Evolutionary conservation across 2,888 invertebrate genomes (phyloP).

Genomic region (Drosophila dives): DNA sequence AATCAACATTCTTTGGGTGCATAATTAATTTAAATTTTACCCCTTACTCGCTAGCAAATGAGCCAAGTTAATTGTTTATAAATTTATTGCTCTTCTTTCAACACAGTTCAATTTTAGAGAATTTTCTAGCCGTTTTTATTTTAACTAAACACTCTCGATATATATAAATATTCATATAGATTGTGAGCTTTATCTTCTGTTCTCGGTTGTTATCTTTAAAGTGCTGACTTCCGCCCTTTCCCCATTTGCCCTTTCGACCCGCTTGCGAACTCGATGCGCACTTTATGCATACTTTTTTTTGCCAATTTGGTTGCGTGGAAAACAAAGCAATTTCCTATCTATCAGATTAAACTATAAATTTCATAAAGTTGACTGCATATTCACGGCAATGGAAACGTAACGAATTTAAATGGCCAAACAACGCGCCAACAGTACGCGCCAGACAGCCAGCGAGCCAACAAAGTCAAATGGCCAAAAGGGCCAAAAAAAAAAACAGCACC

Average conservation of each 20-base stretch:
- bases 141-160: neutral
- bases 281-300: conserved; percentile 39
- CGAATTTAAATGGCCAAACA: conserved; percentile 79
- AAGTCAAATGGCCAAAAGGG: conserved; percentile 37
- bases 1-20: neutral
- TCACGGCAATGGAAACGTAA: conserved; percentile 80
- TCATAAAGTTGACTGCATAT: conserved; percentile 79
- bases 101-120: neutral
- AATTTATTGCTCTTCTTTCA: neutral
- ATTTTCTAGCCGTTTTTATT: conserved; percentile 2
- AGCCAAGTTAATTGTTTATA: neutral
- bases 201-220: conserved; percentile 59
- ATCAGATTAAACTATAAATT: conserved; percentile 80
- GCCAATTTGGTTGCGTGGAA: conserved; percentile 55
- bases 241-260: neutral
- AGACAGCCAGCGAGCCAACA: neutral
- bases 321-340: conserved; percentile 79
- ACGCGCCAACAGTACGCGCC: conserved; percentile 45
- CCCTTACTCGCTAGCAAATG: neutral
- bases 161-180: conserved; percentile 42
- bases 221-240: conserved; percentile 16
- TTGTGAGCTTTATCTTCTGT: conserved; percentile 54
- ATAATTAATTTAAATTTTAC: neutral
- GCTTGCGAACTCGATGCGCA: neutral
- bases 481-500: conserved; percentile 28